These are phyloP conservation scores for Elephantulus edwardii DNA, from an alignment of 2,113 vertebrate species.

Conservation along the genomic window DNA sequence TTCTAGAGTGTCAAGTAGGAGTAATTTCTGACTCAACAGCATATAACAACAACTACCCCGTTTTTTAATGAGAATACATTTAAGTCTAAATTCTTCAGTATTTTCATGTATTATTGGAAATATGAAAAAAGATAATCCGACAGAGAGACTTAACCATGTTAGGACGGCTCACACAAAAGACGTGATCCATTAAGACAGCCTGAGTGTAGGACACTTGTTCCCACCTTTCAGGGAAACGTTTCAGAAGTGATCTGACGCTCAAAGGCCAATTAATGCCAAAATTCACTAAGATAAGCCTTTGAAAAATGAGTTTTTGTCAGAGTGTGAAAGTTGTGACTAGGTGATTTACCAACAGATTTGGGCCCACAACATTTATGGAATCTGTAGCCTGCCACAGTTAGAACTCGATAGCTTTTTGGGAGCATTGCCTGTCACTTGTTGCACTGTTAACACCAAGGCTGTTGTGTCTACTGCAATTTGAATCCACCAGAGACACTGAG, in stretches of 20 bases:
- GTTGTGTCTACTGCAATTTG: too few relatives aligned
- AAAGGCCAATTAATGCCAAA: too few relatives aligned
- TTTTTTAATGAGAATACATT: not conserved
- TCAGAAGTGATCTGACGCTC: not conserved
- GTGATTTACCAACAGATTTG: not conserved
- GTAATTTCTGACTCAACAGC: too few relatives aligned
- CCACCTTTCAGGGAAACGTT: not conserved
- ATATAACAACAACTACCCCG: too few relatives aligned
- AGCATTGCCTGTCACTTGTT: too few relatives aligned
- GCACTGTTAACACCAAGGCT: too few relatives aligned
- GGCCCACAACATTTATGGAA: not conserved
- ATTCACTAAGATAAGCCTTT: not conserved
- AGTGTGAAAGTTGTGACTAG: rapidly evolving
- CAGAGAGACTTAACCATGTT: not conserved
- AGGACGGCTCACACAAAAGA: not conserved
- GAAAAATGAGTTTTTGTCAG: not conserved
- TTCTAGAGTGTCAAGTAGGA: too few relatives aligned
- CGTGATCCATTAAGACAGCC: not conserved
- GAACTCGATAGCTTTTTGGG: not conserved
- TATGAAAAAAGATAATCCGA: not conserved
- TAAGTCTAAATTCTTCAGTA: not conserved
- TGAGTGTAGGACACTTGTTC: too few relatives aligned
- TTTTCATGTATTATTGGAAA: not conserved
- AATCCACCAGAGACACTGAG: too few relatives aligned
- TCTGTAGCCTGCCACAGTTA: not conserved